Percentiles rank a stretch among this genome's conserved stretches.
Conservation (phyloP, 2,888 invertebrate genomes). For the Pinctada fucata region DNA sequence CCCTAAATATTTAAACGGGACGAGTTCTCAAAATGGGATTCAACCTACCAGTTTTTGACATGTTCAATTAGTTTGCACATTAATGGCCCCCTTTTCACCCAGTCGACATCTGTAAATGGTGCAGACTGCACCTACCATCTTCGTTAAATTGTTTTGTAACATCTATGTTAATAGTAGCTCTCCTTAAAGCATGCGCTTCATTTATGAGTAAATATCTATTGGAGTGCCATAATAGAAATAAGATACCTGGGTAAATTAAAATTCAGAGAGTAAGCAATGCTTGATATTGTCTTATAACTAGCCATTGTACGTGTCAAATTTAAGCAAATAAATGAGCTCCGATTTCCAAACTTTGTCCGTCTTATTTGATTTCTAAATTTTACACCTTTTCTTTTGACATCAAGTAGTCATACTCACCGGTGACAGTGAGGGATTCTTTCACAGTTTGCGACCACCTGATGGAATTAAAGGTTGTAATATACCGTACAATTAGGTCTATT, state of each 20-base stretch:
- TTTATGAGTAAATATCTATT: not conserved
- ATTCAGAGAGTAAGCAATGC: not conserved
- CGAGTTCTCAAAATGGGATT: not conserved
- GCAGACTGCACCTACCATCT: not conserved
- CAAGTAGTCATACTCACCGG: not conserved
- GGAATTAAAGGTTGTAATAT: not conserved
- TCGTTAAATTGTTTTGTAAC: not conserved
- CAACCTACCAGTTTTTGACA: not conserved
- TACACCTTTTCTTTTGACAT: not conserved
- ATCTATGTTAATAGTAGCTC: not conserved
- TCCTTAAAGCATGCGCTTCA: not conserved
- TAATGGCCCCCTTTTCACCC: not conserved
- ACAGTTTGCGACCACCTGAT: not conserved
- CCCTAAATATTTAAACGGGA: not conserved
- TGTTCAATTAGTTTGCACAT: conserved; percentile 3
- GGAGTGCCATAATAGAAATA: not conserved
- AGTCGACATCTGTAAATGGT: not conserved
- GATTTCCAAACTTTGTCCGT: not conserved
- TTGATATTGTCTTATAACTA: not conserved
- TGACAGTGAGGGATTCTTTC: not conserved
- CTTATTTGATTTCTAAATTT: not conserved
- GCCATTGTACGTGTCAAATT: not conserved
- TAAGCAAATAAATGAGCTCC: not conserved
- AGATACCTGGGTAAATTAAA: not conserved
- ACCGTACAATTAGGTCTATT: not conserved